A percentile compares a stretch with the other conserved stretches of the same genome.
phyloP scores from a whole-genome alignment of 1,140 invertebrate genomes.

The Apis cerana region DNA sequence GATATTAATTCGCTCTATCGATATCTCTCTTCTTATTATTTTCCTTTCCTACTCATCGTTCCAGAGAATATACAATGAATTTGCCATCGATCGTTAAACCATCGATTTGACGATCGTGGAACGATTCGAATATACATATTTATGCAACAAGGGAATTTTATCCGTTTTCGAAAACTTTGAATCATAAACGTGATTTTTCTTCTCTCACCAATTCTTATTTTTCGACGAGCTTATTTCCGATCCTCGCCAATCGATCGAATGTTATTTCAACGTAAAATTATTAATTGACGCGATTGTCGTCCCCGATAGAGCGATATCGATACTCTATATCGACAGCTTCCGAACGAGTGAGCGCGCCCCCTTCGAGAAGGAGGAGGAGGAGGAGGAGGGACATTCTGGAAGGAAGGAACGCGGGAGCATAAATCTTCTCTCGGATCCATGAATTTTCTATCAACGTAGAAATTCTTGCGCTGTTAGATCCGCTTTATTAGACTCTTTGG shows the following conservation, averaged over 20 bases:
- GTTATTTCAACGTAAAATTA: constrained; percentile 3
- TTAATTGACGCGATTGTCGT: constrained; percentile 39
- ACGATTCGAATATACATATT: too few relatives aligned
- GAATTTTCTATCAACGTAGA: constrained; percentile 42
- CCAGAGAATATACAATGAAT: too few relatives aligned
- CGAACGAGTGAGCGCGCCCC: neutral
- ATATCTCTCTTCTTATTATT: constrained; percentile 19
- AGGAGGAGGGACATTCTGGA: neutral
- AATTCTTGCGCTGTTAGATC: constrained; percentile 37
- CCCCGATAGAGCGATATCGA: constrained; percentile 12
- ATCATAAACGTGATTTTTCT: too few relatives aligned
- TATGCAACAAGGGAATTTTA: too few relatives aligned
- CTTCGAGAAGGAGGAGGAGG: neutral
- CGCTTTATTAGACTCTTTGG: constrained; percentile 22
- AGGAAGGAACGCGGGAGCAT: constrained; percentile 12
- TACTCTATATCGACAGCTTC: constrained; percentile 33
- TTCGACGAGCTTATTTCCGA: too few relatives aligned
- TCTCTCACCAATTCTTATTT: too few relatives aligned
- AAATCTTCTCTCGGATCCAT: constrained; percentile 31
- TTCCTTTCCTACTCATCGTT: too few relatives aligned
- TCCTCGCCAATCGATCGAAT: neutral
- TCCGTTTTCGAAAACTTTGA: too few relatives aligned
- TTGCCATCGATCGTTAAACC: too few relatives aligned
- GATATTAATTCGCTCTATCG: constrained; percentile 46
- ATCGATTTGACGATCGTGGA: too few relatives aligned